phyloP scores from a whole-genome alignment of 2,797 vertebrate species.

The Hemitrygon akajei region DNA sequence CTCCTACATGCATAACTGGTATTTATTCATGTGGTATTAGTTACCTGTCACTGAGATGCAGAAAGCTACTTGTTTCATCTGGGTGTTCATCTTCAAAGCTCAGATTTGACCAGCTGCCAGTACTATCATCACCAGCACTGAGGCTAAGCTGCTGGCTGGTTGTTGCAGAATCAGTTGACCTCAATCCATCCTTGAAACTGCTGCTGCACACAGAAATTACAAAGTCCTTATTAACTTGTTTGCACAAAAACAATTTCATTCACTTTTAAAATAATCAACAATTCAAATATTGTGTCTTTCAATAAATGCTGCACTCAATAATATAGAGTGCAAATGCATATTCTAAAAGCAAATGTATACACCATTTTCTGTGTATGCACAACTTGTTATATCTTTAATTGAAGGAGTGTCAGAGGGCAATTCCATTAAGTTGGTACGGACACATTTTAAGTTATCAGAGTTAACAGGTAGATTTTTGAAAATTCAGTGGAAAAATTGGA shows the following conservation, averaged over 20 bases:
- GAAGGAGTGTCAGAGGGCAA: not conserved
- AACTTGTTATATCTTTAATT: not conserved
- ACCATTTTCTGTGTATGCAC: not conserved
- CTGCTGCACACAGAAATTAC: constrained; percentile 57
- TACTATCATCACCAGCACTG: constrained; percentile 89
- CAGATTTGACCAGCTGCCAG: constrained; percentile 95
- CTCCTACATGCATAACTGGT: too few relatives aligned
- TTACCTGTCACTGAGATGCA: constrained; percentile 97
- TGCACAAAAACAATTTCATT: not conserved
- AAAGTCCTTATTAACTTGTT: constrained; percentile 38
- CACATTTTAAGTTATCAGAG: not conserved
- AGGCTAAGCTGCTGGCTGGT: constrained; percentile 81
- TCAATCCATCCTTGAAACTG: constrained; percentile 68
- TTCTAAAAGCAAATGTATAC: not conserved
- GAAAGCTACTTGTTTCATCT: constrained; percentile 96
- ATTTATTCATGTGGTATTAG: constrained; percentile 27
- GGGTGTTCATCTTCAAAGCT: constrained; percentile 95
- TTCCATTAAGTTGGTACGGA: not conserved
- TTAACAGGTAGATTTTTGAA: not conserved
- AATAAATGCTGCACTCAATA: not conserved
- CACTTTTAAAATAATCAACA: not conserved
- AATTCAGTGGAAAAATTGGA: not conserved
- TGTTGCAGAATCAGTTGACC: constrained; percentile 66
- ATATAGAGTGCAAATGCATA: too few relatives aligned
- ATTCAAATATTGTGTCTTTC: not conserved